Evolutionary conservation across 2,888 invertebrate genomes (phyloP), one percentile per base, ranked within the genome.

Genomic region (Drosophila recens): DNA sequence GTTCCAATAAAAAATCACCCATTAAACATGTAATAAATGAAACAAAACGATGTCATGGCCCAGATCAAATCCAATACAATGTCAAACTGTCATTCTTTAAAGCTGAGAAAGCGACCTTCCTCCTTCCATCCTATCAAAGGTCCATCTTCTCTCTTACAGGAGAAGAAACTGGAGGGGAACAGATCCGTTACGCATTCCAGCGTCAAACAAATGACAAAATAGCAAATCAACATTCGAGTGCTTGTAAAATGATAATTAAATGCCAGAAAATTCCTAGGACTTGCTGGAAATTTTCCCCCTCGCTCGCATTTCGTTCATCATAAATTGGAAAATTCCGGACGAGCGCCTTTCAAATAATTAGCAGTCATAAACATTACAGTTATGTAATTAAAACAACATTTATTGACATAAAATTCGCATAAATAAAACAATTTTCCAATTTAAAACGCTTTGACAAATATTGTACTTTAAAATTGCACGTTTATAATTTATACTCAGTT

Each of bases 11-110:
- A 67, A 64, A 34, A 42, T 9, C 45, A 52, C 36, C 57, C 75
- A 71, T 79, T 78, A 74, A 73, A 72, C 45, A 59, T 45, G 70
- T 59, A 63, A 75, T 78, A 79, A 87, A 77, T 80, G 76, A 72
- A 84, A 77, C 72, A 76, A 83, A 87, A 17, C 46, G 38, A 23
- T 34, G 61, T 9, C 58, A 38, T 38, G 38, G 74, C 81, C 36
- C 53, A 57, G 42, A 46, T 67, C 49, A 66, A 58, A 46, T 67
- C 49, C 62, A 58, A 53, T 36, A 54, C 59, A 40, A 61, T 42
- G 11, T 8, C 38, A 56, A 38, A 34, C 27, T 17, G 49, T 11
- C 40, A 42, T 48, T 62, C 42, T 51, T 58, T 43, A 62, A 45
- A 62, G 38, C 53, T 30, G 15, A 49, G 27, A 45, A n/a, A 15